Base-by-base conservation (phyloP, 2,113 vertebrate species). In the Melierax canorus region DNA sequence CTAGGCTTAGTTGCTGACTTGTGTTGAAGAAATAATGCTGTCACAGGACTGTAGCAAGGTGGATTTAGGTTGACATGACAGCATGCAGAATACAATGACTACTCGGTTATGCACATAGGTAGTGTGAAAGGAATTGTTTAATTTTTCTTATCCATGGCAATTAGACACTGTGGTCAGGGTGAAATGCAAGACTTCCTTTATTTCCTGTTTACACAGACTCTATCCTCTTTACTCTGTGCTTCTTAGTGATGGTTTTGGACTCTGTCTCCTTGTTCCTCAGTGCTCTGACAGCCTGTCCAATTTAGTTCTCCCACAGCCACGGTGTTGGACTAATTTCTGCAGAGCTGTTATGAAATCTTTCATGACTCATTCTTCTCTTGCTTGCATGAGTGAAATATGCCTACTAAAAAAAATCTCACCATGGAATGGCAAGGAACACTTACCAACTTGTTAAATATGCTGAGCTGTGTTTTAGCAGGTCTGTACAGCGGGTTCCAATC, bases 131-230 rank as follows among this genome's bases (percentile, higher is more conserved):
- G 36, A 85, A 38, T 85, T 82, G 86, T 90, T 91, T 45, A 15
- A 26, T 85, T 96, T 95, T 94, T 85, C 43, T 76, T 91, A 73
- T 84, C 83, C 32, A 7, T 63, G 64, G 56, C 23, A 92, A 55
- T 94, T 91, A 93, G 71, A 58, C 53, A 21, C 34, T 45, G 36
- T 79, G 81, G 22, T 87, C 62, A 58, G 66, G 66, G 78, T 90
- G 74, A 95, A 95, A 93, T 68, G 66, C 81, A 96, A 96, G 74
- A 91, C 71, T 93, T 95, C 90, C 92, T 93, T 91, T 93, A 66
- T 68, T 95, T 96, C 77, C 94, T 93, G 81, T 94, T 96, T 96
- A 86, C 43, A 38, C 50, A 86, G 62, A 48, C 71, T 67, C 48
- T 87, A 20, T 92, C 22, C 46, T 81, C 83, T 89, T 81, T 82